A percentile compares a stretch with the other conserved stretches of the same genome.
Conservation (phyloP, 1,140 invertebrate genomes). For the Rhyzopertha dominica region DNA sequence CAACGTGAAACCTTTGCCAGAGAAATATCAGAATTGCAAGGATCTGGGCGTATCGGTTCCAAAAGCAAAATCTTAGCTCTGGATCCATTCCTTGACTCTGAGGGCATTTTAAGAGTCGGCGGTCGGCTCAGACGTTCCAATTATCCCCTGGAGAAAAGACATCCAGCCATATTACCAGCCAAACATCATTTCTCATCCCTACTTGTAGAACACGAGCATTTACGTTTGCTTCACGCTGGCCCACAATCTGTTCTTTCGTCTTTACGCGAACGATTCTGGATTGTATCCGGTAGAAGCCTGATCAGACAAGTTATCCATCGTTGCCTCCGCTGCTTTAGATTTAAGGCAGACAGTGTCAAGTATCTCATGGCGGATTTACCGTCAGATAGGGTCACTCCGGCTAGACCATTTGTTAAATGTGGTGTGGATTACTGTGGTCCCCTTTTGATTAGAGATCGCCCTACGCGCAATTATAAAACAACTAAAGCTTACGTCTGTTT, state of each 20-base stretch:
- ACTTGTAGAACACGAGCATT: conserved; percentile 24
- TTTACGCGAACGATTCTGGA: conserved; percentile 26
- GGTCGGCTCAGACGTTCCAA: too few species aligned
- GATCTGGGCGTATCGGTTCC: too few species aligned
- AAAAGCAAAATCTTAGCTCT: too few species aligned
- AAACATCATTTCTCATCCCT: conserved; percentile 20
- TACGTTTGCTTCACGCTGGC: conserved; percentile 25
- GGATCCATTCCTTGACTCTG: too few species aligned
- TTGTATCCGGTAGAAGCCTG: conserved; percentile 21
- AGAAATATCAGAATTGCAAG: too few species aligned
- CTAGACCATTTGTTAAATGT: conserved; percentile 35
- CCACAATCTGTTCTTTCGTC: conserved; percentile 19
- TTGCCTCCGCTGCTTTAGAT: conserved; percentile 24
- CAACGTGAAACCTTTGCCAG: too few species aligned
- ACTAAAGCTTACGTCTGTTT: conserved; percentile 39
- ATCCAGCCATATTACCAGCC: conserved; percentile 11
- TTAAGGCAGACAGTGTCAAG: conserved; percentile 3
- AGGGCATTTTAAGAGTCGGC: too few species aligned
- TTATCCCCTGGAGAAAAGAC: too few species aligned
- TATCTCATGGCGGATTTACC: conserved; percentile 42
- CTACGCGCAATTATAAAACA: conserved; percentile 10
- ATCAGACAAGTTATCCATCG: conserved; percentile 23
- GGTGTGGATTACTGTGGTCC: conserved; percentile 40
- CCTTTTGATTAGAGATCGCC: conserved; percentile 26
- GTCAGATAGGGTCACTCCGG: conserved; percentile 19